Evolutionary conservation across 2,113 vertebrate genomes (phyloP), one percentile per base, ranked within the genome.

Genomic region (Chlorocebus sabaeus): DNA sequence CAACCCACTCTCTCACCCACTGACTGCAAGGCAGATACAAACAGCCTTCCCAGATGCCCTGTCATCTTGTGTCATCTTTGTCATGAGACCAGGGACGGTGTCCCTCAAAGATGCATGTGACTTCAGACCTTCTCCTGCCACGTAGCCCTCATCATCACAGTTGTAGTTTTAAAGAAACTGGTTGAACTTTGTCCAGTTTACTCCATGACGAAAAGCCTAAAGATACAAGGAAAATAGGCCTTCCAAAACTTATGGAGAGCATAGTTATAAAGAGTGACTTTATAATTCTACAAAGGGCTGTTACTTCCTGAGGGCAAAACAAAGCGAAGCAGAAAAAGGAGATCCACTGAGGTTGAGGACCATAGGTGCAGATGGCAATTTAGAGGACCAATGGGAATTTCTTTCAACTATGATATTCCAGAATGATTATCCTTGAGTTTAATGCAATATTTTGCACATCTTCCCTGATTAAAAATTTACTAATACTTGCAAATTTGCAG

Each of bases 71-170:
- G 76, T 97, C 70, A 85, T 89, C 84, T 17, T 70, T 55, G 64
- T 97, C 98, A 98, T 96, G 87, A 96, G 96, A 96, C 90, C 67
- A 79, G 59, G 55, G 64, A 95, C 70, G 0, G 43, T 67, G 45
- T 23, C 75, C 76, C 61, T 76, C 5, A n/a, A 80, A 83, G 68
- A 57, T 20, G 13, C 83, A 50, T 32, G 48, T 92, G 87, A 96
- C 90, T 92, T 72, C 45, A 81, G 64, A 55, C 85, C 72, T 86
- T 78, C 14, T 78, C 83, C 82, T 76, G 48, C 27, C 12, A 7
- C 40, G 68, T 50, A 59, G 68, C 48, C 76, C 35, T 35, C 75
- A 67, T 75, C 23, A 30, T 40, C 64, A 20, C 25, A 72, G 9
- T 35, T 59, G 12, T 10, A 70, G 30, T n/a, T 84, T 59, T 91